Evolutionary conservation across 1,140 invertebrate genomes (phyloP), one percentile per base, ranked within the genome.

Genomic region (Triops cancriformis): DNA sequence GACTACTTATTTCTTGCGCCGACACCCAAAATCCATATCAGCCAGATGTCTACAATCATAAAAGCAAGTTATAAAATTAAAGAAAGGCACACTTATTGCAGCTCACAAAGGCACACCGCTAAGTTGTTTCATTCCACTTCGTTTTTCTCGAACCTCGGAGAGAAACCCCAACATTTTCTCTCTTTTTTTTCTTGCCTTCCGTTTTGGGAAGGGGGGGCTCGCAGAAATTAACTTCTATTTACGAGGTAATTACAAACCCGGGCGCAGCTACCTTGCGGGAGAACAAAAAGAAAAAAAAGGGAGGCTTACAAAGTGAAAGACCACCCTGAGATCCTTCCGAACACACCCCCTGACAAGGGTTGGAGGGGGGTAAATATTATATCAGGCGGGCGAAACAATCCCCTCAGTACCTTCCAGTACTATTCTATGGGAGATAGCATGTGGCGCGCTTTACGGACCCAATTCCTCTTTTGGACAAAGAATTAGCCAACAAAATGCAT

Each of bases 171-270:
- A 18, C 10, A 45, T 45, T 45, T 45, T 45, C 43, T 18, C 18
- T 45, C 43, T 45, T 64, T 64, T 64, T 64, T 11, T n/a, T 37
- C 31, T 2, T 37, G 2, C 31, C 31, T 64, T 64, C 45, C 18
- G 51, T 64, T 64, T 23, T 37, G 2, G 31, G 31, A 18, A 45
- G 23, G 10, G 51, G 14, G 51, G 18, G 14, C 23, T 64, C 7
- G 51, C 51, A 64, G 51, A 64, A 64, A 64, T 64, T 64, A 64
- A 64, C 51, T 64, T 64, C n/a, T 64, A 64, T 64, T 64, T 64
- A 64, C 51, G 51, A 64, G 51, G 51, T 64, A 64, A 64, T 64
- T 64, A 64, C 51, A 64, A 64, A 64, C 51, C 51, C 51, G 51
- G 18, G 51, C 51, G n/a, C 51, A 64, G 51, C 51, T 64, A 64